Conservation (phyloP, 1,140 invertebrate genomes). For the Scylla paramamosain region DNA sequence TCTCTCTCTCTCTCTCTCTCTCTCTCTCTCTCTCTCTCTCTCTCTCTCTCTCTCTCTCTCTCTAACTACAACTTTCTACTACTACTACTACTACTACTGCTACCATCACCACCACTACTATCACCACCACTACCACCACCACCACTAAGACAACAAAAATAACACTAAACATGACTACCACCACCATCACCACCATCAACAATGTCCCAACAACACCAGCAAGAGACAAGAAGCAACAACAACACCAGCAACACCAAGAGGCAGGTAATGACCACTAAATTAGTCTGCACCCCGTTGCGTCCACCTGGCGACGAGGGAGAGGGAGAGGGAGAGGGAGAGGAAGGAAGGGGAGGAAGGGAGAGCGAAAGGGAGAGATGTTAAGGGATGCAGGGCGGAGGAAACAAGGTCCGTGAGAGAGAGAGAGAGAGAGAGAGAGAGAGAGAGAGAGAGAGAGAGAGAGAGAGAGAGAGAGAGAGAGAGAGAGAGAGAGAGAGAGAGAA, state of each 20-base stretch:
- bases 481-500: not conserved
- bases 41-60: no score
- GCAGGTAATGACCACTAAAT: constrained; percentile 46
- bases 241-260: constrained; percentile 15
- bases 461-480: not conserved
- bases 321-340: not conserved
- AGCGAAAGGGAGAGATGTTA: not conserved
- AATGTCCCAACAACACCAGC: not conserved
- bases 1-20: no score
- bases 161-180: not conserved
- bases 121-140: no score
- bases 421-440: constrained; percentile 31
- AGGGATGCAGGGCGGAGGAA: no score
- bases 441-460: constrained; percentile 45
- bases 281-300: not conserved
- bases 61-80: no score
- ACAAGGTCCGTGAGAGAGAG: not conserved
- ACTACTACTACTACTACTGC: no score
- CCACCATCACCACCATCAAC: no score
- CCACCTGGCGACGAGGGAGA: constrained; percentile 36
- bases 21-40: no score
- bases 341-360: not conserved
- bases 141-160: not conserved
- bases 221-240: not conserved
- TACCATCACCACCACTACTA: no score